phyloP scores from a whole-genome alignment of 2,888 invertebrate genomes.

The Ophion ellenae region DNA sequence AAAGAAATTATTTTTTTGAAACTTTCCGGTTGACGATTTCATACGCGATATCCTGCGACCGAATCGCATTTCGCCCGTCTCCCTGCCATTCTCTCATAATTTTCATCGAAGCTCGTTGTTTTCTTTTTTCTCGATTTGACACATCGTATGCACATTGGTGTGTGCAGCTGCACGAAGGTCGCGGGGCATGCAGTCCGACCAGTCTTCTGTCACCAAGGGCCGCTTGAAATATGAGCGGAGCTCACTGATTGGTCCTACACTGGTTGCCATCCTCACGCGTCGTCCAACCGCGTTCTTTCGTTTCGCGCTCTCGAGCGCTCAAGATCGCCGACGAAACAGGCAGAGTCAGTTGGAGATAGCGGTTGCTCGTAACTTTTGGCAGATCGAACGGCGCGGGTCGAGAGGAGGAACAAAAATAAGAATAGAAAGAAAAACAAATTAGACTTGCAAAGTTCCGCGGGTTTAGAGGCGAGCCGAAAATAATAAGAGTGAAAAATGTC shows the following conservation, averaged over 20 bases:
- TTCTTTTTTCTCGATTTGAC: conserved; percentile 29
- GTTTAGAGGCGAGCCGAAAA: not conserved
- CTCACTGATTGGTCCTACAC: conserved; percentile 49
- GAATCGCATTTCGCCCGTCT: too few species aligned
- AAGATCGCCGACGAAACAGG: not conserved
- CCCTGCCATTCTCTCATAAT: not conserved
- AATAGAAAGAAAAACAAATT: conserved; percentile 11
- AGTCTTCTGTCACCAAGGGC: conserved; percentile 58
- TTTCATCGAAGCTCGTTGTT: not conserved
- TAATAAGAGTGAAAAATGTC: conserved; percentile 87
- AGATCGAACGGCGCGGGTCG: conserved; percentile 31
- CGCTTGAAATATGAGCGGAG: conserved; percentile 56
- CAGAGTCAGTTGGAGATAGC: conserved; percentile 10
- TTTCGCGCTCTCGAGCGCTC: not conserved
- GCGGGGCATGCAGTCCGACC: conserved; percentile 28
- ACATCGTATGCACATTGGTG: conserved; percentile 49
- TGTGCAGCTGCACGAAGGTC: conserved; percentile 62
- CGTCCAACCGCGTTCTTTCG: conserved; percentile 47
- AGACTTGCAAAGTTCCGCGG: not conserved
- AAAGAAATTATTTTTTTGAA: too few species aligned
- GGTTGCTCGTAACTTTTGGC: conserved; percentile 53
- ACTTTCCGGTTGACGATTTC: too few species aligned
- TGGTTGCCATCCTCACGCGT: conserved; percentile 46
- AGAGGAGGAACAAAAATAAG: not conserved
- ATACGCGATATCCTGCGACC: too few species aligned